These are phyloP conservation scores for Telmatochromis sp. DNA, from an alignment of 2,113 vertebrate genomes.

Conservation along the genomic window DNA sequence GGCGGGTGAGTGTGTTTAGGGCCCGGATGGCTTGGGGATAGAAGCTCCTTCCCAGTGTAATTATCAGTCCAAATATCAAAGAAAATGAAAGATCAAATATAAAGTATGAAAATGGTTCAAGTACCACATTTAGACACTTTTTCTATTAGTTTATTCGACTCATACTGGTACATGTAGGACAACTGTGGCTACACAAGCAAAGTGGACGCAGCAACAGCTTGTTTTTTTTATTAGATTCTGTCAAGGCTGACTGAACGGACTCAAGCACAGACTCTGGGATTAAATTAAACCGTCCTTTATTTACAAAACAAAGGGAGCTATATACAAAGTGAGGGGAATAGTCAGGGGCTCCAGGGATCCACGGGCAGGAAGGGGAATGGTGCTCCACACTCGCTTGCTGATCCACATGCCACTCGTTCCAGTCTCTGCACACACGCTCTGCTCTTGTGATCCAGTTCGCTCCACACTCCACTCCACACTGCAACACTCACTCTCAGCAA, in stretches of 20 bases:
- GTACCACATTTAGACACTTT: not conserved
- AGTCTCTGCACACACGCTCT: not conserved
- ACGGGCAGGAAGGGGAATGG: not conserved
- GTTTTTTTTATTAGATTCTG: not conserved
- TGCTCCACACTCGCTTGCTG: not conserved
- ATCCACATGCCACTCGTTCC: not conserved
- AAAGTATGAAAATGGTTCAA: not conserved
- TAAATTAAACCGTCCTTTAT: not conserved
- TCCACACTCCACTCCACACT: not conserved
- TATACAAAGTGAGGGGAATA: not conserved
- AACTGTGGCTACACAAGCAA: not conserved
- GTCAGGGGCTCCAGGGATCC: not conserved
- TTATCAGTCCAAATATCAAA: not conserved
- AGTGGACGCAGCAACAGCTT: not conserved
- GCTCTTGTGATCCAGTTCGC: not conserved
- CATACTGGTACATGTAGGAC: not conserved
- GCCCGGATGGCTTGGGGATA: not conserved
- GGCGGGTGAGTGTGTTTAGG: not conserved
- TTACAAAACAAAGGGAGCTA: not conserved
- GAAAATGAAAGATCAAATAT: not conserved
- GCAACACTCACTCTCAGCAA: not conserved
- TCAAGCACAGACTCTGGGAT: not conserved
- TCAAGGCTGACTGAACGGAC: not conserved
- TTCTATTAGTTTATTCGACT: not conserved
- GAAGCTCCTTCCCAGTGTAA: not conserved